phyloP scores from a whole-genome alignment of 2,888 invertebrate genomes.

The Fragum fragum region DNA sequence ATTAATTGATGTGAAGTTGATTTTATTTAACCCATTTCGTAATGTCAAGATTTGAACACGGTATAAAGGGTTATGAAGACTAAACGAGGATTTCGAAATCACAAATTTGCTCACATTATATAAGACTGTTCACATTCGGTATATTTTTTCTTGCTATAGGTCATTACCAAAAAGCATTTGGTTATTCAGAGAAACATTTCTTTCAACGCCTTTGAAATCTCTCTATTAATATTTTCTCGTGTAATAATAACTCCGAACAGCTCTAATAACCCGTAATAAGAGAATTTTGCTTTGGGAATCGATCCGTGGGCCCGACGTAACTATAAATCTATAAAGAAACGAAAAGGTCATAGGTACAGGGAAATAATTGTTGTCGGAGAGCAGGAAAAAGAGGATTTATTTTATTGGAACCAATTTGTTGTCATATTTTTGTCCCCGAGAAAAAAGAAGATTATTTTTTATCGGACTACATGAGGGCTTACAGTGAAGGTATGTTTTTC shows the following conservation, averaged over 20 bases:
- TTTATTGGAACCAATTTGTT: slow-evolving; percentile 5
- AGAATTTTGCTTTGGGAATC: neutral
- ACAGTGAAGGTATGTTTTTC: neutral
- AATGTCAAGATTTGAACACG: no score
- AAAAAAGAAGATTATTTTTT: neutral
- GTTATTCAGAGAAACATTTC: no score
- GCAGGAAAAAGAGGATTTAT: neutral
- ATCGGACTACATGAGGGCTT: neutral
- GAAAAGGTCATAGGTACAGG: neutral
- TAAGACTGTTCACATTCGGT: no score
- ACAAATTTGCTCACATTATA: no score
- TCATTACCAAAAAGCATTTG: no score
- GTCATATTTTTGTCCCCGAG: neutral
- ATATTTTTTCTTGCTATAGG: no score
- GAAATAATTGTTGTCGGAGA: neutral
- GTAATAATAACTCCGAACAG: neutral
- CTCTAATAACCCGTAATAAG: neutral
- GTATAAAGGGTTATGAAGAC: no score
- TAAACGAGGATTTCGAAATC: no score
- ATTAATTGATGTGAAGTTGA: no score
- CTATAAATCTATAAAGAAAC: slow-evolving; percentile 3
- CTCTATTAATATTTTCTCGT: neutral
- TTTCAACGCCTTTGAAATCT: no score
- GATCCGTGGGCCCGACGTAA: neutral
- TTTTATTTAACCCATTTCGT: no score